phyloP scores from a whole-genome alignment of 2,113 vertebrate species.

The Reinhardtius hippoglossoides region DNA sequence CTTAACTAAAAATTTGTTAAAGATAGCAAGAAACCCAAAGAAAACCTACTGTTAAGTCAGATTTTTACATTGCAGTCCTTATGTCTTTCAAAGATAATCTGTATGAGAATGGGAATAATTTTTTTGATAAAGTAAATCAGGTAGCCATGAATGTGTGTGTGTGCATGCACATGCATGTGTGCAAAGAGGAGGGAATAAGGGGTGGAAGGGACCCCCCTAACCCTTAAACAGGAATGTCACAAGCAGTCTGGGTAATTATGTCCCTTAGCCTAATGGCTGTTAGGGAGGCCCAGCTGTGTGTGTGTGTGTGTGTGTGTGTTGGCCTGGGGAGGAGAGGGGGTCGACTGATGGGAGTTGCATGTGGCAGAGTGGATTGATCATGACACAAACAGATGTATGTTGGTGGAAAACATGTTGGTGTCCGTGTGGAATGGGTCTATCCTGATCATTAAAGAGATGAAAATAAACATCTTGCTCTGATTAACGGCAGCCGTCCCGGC shows the following conservation, averaged over 20 bases:
- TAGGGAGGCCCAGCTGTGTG: constrained; percentile 52
- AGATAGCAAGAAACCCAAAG: no score
- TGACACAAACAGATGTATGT: constrained; percentile 81
- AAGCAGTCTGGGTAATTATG: constrained; percentile 81
- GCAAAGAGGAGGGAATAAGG: constrained; percentile 15
- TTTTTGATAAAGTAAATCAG: constrained; percentile 43
- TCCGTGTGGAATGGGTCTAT: constrained; percentile 57
- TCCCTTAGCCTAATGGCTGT: constrained; percentile 64
- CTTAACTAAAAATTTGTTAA: background rate
- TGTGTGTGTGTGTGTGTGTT: constrained; percentile 15
- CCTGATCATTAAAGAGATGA: constrained; percentile 74
- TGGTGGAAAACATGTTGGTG: constrained; percentile 64
- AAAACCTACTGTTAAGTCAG: background rate
- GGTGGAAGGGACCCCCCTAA: constrained; percentile 71
- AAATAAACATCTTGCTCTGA: constrained; percentile 77
- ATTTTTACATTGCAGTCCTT: background rate
- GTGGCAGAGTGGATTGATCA: constrained; percentile 73
- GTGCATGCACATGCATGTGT: constrained; percentile 49
- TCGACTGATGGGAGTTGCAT: constrained; percentile 46
- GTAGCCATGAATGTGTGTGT: constrained; percentile 41
- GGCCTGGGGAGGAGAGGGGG: background rate
- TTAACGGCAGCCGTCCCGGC: constrained; percentile 53
- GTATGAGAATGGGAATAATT: background rate
- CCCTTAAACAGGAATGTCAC: constrained; percentile 84
- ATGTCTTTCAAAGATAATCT: background rate